Evolutionary conservation across 2,113 vertebrate species (phyloP).

Genomic region (Marmota flaviventris): DNA sequence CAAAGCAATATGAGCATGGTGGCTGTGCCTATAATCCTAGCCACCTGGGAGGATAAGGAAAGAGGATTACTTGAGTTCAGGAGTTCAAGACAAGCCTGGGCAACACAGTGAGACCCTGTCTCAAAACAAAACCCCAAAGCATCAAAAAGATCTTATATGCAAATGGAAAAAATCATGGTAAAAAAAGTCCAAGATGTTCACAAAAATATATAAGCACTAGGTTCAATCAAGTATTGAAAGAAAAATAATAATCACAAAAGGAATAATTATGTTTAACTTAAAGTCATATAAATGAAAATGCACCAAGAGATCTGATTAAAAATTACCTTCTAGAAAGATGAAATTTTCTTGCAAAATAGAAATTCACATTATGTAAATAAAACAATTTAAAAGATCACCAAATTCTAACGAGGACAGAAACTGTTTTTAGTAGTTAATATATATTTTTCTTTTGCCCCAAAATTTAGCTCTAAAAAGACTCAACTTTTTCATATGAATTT

Average conservation of each 20-base stretch:
- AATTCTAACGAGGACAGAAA: constrained; percentile 31
- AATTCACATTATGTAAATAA: constrained; percentile 32
- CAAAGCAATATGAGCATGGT: background rate
- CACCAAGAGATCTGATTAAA: constrained; percentile 3
- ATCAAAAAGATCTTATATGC: background rate
- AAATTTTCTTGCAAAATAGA: constrained; percentile 33
- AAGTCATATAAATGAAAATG: constrained; percentile 47
- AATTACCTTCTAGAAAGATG: constrained; percentile 17
- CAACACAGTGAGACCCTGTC: too few relatives aligned
- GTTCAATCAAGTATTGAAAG: background rate
- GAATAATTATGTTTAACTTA: background rate
- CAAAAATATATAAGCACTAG: background rate
- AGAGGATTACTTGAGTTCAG: too few relatives aligned
- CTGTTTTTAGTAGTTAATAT: background rate
- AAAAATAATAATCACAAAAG: constrained; percentile 29
- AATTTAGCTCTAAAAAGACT: constrained; percentile 26
- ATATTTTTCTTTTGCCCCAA: constrained; percentile 25
- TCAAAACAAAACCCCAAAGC: too few relatives aligned
- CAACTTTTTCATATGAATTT: constrained; percentile 34
- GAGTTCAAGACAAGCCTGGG: too few relatives aligned
- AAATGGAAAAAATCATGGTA: background rate
- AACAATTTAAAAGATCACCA: constrained; percentile 33
- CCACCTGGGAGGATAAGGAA: too few relatives aligned
- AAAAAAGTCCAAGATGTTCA: constrained; percentile 23
- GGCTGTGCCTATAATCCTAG: too few relatives aligned